Percentiles rank a stretch among this genome's conserved stretches.
These are phyloP conservation scores for Listrodromus nycthemerus DNA, from an alignment of 2,888 invertebrate species.

Conservation along the genomic window DNA sequence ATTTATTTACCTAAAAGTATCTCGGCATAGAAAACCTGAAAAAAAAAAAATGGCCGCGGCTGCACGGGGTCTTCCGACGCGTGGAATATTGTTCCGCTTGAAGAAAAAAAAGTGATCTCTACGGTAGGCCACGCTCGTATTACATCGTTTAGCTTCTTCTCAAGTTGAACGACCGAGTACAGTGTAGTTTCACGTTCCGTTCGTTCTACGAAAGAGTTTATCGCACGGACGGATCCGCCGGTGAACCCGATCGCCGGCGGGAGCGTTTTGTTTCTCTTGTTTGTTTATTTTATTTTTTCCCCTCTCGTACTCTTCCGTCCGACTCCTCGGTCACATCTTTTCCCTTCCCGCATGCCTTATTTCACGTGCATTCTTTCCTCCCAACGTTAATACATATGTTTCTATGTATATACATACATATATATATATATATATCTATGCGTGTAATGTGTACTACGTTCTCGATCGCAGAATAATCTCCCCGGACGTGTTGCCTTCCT, in stretches of 20 bases:
- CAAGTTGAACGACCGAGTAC: slow-evolving; percentile 62
- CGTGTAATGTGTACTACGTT: slow-evolving; percentile 52
- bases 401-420: background rate
- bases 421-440: slow-evolving; percentile 3
- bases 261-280: slow-evolving; percentile 13
- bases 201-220: slow-evolving; percentile 57
- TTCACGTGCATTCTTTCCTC: background rate
- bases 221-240: slow-evolving; percentile 32
- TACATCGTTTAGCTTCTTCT: slow-evolving; percentile 34
- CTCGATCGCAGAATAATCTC: slow-evolving; percentile 86
- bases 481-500: slow-evolving; percentile 87
- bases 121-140: background rate
- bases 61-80: too few species aligned
- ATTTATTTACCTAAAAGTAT: background rate
- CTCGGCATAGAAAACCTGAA: too few species aligned
- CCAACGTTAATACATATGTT: background rate
- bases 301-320: slow-evolving; percentile 6
- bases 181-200: slow-evolving; percentile 55
- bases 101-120: background rate
- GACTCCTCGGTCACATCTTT: background rate
- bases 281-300: slow-evolving; percentile 7
- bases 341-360: background rate
- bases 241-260: slow-evolving; percentile 10
- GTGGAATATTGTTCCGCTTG: background rate
- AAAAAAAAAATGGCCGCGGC: background rate